Evolutionary conservation across 2,888 invertebrate genomes (phyloP).

Genomic region (Dorcus parallelipipedus): DNA sequence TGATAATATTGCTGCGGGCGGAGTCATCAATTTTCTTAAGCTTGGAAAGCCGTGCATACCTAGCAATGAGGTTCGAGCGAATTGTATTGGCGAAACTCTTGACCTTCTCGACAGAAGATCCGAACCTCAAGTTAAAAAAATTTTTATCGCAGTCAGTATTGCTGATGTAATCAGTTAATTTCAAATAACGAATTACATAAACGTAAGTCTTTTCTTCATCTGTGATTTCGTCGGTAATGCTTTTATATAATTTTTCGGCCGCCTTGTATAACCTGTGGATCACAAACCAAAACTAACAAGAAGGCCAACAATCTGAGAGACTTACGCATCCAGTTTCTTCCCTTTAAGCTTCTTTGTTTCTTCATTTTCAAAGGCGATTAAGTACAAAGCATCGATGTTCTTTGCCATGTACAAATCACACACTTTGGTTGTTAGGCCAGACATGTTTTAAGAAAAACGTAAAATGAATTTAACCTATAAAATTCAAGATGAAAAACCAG

Average conservation of each 20-base stretch:
- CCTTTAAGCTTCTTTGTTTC: background rate
- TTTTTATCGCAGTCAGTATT: background rate
- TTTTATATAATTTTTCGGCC: slow-evolving; percentile 5
- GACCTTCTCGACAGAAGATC: background rate
- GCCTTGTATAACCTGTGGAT: slow-evolving; percentile 9
- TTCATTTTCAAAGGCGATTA: background rate
- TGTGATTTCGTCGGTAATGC: background rate
- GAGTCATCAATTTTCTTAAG: background rate
- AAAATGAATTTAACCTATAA: no score
- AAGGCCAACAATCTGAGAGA: background rate
- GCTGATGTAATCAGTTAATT: background rate
- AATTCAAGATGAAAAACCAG: no score
- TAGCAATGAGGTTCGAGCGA: background rate
- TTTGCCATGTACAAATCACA: slow-evolving; percentile 4
- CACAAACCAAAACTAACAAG: background rate
- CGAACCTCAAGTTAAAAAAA: slow-evolving; percentile 6
- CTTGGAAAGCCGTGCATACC: background rate
- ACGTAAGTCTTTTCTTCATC: slow-evolving; percentile 14
- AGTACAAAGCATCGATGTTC: background rate
- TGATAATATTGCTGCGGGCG: background rate
- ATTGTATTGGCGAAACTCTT: background rate
- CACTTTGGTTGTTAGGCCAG: background rate
- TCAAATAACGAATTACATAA: background rate
- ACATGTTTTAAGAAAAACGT: no score
- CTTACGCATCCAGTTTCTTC: slow-evolving; percentile 3